Percentiles rank a stretch among this genome's conserved stretches.
Conservation (phyloP, 2,797 vertebrate genomes). For the Coccyzus lansbergi region DNA sequence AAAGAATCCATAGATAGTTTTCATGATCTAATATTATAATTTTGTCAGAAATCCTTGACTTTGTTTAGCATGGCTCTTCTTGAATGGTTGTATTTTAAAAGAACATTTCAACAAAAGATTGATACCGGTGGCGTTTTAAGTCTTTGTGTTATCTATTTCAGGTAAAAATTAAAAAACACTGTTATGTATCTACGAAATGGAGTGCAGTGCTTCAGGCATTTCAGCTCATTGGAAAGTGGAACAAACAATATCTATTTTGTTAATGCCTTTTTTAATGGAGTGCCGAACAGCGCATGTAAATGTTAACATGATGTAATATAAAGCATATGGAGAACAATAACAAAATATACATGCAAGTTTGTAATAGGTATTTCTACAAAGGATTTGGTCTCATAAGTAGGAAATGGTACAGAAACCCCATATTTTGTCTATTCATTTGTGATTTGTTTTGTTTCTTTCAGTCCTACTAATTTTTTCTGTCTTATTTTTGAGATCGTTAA, state of each 20-base stretch:
- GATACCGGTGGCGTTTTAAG: conserved; percentile 60
- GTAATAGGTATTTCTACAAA: conserved; percentile 13
- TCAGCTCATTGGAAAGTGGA: conserved; percentile 43
- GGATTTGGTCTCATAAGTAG: neutral
- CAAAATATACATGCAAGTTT: neutral
- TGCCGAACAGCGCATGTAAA: neutral
- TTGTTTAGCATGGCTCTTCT: conserved; percentile 17
- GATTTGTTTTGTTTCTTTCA: neutral
- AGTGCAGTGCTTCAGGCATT: conserved; percentile 67
- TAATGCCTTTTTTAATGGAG: conserved; percentile 58
- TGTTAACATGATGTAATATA: conserved; percentile 43
- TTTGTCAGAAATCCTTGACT: conserved; percentile 7
- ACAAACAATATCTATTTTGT: conserved; percentile 59
- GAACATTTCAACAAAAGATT: conserved; percentile 57
- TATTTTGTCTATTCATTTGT: neutral
- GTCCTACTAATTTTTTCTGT: neutral
- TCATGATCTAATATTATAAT: conserved; percentile 25
- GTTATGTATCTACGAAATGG: conserved; percentile 63
- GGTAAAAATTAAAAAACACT: conserved; percentile 67
- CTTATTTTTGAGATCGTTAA: conserved; percentile 35
- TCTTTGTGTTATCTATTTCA: conserved; percentile 45
- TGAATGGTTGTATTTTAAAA: conserved; percentile 48
- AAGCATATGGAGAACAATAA: conserved; percentile 19
- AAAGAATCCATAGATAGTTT: neutral
- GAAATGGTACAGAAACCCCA: neutral